Percentiles rank a stretch among this genome's conserved stretches.
Conservation (phyloP, 2,888 invertebrate genomes). For the Cheilosia vernalis region DNA sequence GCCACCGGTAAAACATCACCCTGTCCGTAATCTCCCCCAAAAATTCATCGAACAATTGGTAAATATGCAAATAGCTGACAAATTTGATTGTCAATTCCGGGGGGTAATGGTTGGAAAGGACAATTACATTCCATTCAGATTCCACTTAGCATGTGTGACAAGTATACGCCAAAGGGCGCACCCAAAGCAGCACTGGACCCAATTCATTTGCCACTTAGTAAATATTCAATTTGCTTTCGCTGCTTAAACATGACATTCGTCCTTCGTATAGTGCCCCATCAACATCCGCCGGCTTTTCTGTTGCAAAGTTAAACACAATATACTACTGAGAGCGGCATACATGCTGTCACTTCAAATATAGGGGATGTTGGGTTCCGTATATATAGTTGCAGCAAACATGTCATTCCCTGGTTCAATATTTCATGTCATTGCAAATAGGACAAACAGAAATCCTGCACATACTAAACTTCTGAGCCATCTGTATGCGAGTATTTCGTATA, state of each 20-base stretch:
- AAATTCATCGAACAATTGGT: conserved; percentile 6
- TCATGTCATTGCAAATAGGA: conserved; percentile 67
- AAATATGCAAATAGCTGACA: conserved; percentile 48
- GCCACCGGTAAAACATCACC: too few species aligned
- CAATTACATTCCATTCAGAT: conserved; percentile 50
- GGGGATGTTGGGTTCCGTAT: not conserved
- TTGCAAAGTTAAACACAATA: conserved; percentile 61
- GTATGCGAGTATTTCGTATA: conserved; percentile 7
- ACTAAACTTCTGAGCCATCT: conserved; percentile 32
- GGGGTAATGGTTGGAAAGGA: conserved; percentile 14
- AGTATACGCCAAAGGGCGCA: conserved; percentile 37
- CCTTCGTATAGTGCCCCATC: conserved; percentile 23
- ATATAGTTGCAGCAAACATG: conserved; percentile 53
- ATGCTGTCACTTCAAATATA: conserved; percentile 35
- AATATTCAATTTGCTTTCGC: conserved; percentile 57
- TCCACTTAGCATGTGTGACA: conserved; percentile 60
- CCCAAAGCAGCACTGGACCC: not conserved
- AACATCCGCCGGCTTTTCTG: conserved; percentile 21
- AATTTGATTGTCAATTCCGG: conserved; percentile 23
- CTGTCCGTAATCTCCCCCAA: not conserved
- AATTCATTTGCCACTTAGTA: conserved; percentile 42
- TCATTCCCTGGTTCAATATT: conserved; percentile 69
- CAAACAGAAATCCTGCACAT: conserved; percentile 56
- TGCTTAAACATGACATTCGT: conserved; percentile 30
- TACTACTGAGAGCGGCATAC: conserved; percentile 30